Evolutionary conservation across 2,797 vertebrate genomes (phyloP), one percentile per base, ranked within the genome.

Genomic region (Phylloscopus collybita): DNA sequence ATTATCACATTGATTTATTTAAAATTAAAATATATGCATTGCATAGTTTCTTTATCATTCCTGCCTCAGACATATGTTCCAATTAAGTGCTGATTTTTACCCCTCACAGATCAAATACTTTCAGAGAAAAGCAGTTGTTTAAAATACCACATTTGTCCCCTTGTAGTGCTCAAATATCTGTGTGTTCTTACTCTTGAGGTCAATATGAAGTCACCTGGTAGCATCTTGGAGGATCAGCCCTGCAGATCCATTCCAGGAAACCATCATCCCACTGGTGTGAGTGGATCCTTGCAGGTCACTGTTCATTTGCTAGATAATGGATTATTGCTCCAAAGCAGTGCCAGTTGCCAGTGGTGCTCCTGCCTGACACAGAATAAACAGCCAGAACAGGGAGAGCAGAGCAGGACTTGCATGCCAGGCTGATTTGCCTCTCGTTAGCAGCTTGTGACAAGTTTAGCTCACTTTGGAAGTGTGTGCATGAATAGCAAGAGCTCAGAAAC

Each of bases 1-100:
- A 87, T 85, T 80, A 92, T n/a, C 50, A 51, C 60, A 91, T 51
- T 93, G 79, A 91, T 95, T 92, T 90, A 81, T 92, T 92, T 93
- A 51, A 88, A 91, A 86, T 69, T 80, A 71, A 85, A 93, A 88
- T 66, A 50, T 27, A 81, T 56, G 36, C 66, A 45, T 27, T 45
- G 10, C 60, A 38, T 22, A 34, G 44, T 72, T 75, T 54, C 56
- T 88, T 83, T 65, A 23, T 79, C 70, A 54, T 59, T 50, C 30
- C 26, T 73, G 27, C 40, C 42, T 71, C 71, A 44, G 50, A 56
- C 62, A 40, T 57, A 36, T 23, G 44, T 60, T 92, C 45, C 70
- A 54, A 20, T 62, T 8, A 14, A 67, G 8, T 13, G n/a, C 50
- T 54, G 69, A 60, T 94, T 81, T 92, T 90, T 44, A 49, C 36